These are phyloP conservation scores for Geotrypetes seraphini DNA, from an alignment of 2,797 vertebrate species.

Conservation along the genomic window DNA sequence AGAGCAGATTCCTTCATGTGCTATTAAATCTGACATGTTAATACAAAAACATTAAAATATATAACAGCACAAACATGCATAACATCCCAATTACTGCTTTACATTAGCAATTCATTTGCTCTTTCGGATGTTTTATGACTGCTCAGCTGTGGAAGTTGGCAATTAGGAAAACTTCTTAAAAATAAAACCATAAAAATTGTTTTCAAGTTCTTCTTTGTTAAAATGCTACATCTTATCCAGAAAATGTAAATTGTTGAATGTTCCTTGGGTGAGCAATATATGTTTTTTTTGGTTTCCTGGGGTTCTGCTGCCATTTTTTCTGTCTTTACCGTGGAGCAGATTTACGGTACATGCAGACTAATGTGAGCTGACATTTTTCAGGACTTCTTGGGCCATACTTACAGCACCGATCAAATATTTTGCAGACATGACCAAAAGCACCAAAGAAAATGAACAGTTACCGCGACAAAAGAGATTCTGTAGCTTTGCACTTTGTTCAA, in stretches of 20 bases:
- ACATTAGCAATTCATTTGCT: conserved; percentile 50
- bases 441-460: conserved; percentile 15
- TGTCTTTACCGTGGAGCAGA: conserved; percentile 31
- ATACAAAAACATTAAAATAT: conserved; percentile 54
- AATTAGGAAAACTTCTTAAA: conserved; percentile 33
- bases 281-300: conserved; percentile 33
- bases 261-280: conserved; percentile 31
- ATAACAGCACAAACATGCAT: conserved; percentile 46
- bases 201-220: not conserved
- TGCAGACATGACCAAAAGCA: conserved; percentile 19
- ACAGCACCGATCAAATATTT: conserved; percentile 27
- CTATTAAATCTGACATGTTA: conserved; percentile 38
- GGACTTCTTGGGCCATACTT: conserved; percentile 4
- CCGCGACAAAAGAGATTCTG: conserved; percentile 14
- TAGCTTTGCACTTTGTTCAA: conserved; percentile 9
- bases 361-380: conserved; percentile 48
- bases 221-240: conserved; percentile 1
- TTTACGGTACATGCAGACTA: conserved; percentile 39
- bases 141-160: conserved; percentile 45
- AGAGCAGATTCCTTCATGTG: conserved; percentile 30
- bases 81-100: conserved; percentile 52
- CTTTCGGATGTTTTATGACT: conserved; percentile 42
- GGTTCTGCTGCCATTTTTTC: conserved; percentile 25
- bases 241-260: conserved; percentile 10
- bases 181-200: conserved; percentile 7